Base-by-base conservation (phyloP, 2,888 invertebrate species). In the Melipona bicolor region DNA sequence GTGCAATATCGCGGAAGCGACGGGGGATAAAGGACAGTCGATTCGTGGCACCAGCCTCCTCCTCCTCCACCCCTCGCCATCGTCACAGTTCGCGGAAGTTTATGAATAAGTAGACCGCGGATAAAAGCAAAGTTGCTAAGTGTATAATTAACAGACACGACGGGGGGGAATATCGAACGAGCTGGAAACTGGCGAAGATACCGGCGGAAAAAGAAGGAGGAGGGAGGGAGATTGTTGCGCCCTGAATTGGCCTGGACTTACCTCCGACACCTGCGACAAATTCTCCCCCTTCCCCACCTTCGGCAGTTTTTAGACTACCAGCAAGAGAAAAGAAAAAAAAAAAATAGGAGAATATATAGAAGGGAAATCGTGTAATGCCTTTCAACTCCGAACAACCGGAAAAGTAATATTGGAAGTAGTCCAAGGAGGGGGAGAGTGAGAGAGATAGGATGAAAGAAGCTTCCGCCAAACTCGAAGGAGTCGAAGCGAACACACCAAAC, bases 51-150 rank as follows among this genome's bases (percentile, higher is more conserved):
- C 62, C 21, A 21, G 4, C 27, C 59, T 3, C 13, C 50, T 17
- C 50, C 15, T 4, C 6, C 17, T 15, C 49, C 0, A 1, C 1
- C 15, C 71, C 4, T 32, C 32, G 32, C 70, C 75, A 49, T 61
- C 64, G 62, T 54, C 74, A 32, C 52, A 24, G 71, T 69, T 73
- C 54, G 67, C 69, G 77, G 75, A 84, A 89, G 77, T 89, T 89
- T 69, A 77, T 73, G 87, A 83, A 87, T 84, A 88, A 90, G 86
- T 86, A 80, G 84, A 79, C 84, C 84, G 21, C 65, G 83, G 88
- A 88, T 89, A 88, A 89, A 90, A 90, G 89, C 70, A 89, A 89
- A 89, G 89, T 89, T 89, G 76, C 75, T 82, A 85, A 90, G 88
- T 84, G 88, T 88, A 87, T 89, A 90, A 89, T 89, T 90, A 90